phyloP scores from a whole-genome alignment of 1,140 invertebrate genomes.

The Pseudomyrmex gracilis region DNA sequence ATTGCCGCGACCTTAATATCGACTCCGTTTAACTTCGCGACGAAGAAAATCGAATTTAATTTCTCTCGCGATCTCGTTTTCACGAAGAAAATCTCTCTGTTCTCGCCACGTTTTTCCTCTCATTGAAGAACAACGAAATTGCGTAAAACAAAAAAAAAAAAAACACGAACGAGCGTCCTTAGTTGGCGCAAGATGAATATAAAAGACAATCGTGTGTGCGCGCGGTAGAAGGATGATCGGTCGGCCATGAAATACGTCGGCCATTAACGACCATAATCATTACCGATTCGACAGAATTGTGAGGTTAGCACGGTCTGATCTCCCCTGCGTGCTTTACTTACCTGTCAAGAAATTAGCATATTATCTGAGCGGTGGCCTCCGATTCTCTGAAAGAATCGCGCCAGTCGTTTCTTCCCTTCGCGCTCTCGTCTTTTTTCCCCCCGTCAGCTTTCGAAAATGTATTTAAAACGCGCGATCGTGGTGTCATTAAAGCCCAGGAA shows the following conservation, averaged over 20 bases:
- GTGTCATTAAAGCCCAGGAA: constrained; percentile 20
- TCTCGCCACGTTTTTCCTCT: too few species aligned
- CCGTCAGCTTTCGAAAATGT: too few species aligned
- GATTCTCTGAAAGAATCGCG: constrained; percentile 58
- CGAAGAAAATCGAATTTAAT: constrained; percentile 1
- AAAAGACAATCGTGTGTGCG: constrained; percentile 29
- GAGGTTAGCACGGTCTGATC: constrained; percentile 70
- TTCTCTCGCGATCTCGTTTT: constrained; percentile 13
- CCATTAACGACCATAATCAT: constrained; percentile 84
- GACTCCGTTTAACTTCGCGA: neutral
- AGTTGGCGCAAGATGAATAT: constrained; percentile 54
- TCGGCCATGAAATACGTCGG: constrained; percentile 80
- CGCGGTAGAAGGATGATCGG: constrained; percentile 67
- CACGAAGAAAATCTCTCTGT: neutral
- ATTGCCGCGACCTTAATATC: too few species aligned
- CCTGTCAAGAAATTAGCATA: constrained; percentile 76
- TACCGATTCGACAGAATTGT: constrained; percentile 82
- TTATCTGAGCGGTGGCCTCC: constrained; percentile 70
- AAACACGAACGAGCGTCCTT: neutral
- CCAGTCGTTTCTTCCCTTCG: neutral
- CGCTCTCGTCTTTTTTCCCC: constrained; percentile 7
- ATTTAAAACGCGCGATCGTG: constrained; percentile 12
- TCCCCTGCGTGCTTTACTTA: constrained; percentile 74
- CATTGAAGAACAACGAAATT: constrained; percentile 45
- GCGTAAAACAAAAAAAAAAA: constrained; percentile 16